These are phyloP conservation scores for Cariama cristata DNA, from an alignment of 2,113 vertebrate genomes.

Conservation along the genomic window DNA sequence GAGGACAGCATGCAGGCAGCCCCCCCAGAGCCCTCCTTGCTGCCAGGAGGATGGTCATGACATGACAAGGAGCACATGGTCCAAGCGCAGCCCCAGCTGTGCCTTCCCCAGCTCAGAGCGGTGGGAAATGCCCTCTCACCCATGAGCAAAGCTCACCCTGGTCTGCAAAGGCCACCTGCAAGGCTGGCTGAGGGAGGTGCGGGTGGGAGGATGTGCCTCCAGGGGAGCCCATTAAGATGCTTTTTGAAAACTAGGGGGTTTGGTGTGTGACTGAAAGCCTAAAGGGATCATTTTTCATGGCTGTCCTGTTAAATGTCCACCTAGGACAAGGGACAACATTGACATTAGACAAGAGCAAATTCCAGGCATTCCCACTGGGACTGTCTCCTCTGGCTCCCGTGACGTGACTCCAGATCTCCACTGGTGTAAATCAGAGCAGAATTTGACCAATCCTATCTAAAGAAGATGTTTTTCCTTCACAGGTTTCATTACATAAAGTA, in stretches of 20 bases:
- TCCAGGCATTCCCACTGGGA: neutral
- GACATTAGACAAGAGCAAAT: neutral
- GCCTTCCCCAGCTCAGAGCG: neutral
- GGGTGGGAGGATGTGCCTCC: neutral
- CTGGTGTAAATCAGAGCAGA: neutral
- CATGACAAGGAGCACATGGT: rapidly evolving
- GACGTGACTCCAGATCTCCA: neutral
- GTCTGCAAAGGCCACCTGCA: neutral
- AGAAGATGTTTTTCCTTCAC: neutral
- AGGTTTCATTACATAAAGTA: neutral
- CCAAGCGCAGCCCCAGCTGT: neutral
- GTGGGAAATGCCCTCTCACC: neutral
- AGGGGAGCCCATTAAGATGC: neutral
- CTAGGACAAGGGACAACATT: rapidly evolving
- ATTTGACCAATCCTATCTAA: neutral
- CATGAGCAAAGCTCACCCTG: neutral
- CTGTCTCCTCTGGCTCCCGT: neutral
- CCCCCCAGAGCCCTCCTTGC: rapidly evolving
- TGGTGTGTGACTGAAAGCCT: neutral
- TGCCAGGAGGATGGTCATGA: neutral
- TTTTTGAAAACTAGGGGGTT: neutral
- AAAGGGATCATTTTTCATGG: neutral
- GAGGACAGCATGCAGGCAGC: neutral
- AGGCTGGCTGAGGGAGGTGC: neutral
- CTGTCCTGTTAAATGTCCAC: neutral